phyloP scores from a whole-genome alignment of 2,113 vertebrate genomes.

The Rhabdornis inornatus region DNA sequence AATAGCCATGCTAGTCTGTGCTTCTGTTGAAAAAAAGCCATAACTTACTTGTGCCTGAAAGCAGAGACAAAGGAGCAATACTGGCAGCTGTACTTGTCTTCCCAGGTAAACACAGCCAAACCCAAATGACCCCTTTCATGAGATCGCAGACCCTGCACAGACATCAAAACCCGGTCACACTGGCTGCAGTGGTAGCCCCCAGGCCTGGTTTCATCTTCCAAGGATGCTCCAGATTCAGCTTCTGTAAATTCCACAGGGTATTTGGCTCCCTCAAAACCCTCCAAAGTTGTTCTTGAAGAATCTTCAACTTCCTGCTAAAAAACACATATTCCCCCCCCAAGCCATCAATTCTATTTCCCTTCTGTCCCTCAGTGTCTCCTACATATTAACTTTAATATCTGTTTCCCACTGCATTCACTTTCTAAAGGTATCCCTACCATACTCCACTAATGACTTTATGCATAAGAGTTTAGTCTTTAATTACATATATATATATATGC shows the following conservation, averaged over 20 bases:
- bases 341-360: slow-evolving; percentile 67
- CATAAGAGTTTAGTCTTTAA: neutral
- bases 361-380: slow-evolving; percentile 54
- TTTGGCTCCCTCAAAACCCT: slow-evolving; percentile 70
- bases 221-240: slow-evolving; percentile 74
- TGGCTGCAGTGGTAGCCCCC: slow-evolving; percentile 90
- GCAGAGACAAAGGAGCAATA: slow-evolving; percentile 97
- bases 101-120: slow-evolving; percentile 87
- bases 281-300: slow-evolving; percentile 70
- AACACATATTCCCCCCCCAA: slow-evolving; percentile 72
- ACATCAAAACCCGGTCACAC: slow-evolving; percentile 97
- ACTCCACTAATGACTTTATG: neutral
- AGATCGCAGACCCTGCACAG: slow-evolving; percentile 97
- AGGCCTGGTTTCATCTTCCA: slow-evolving; percentile 80
- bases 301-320: slow-evolving; percentile 80
- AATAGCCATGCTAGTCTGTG: neutral
- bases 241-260: slow-evolving; percentile 73
- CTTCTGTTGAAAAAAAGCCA: neutral
- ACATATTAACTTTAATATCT: neutral
- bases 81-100: slow-evolving; percentile 99
- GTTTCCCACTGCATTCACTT: neutral
- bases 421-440: neutral
- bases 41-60: slow-evolving; percentile 98
- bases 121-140: slow-evolving; percentile 98
- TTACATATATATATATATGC: neutral